Percentiles rank a stretch among this genome's conserved stretches.
phyloP scores from a whole-genome alignment of 2,113 vertebrate genomes.

The Oreochromis tanganicae region DNA sequence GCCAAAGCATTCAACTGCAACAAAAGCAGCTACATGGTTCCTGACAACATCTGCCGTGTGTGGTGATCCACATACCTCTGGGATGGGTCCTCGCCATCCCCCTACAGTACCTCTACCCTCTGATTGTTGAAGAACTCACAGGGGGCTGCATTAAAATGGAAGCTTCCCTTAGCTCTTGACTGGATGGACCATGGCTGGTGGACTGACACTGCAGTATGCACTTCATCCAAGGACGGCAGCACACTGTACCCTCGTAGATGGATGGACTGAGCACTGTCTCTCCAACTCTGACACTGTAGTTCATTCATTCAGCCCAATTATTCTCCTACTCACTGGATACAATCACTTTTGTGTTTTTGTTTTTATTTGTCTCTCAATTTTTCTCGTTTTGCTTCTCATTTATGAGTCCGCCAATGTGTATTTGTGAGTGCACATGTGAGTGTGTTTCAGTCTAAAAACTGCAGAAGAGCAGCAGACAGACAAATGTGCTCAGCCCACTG shows the following conservation, averaged over 20 bases:
- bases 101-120: conserved; percentile 14
- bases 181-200: conserved; percentile 47
- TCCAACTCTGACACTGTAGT: conserved; percentile 38
- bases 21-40: conserved; percentile 80
- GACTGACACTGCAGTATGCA: conserved; percentile 45
- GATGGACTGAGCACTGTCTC: conserved; percentile 33
- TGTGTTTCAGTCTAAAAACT: conserved; percentile 22
- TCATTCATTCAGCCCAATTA: conserved; percentile 40
- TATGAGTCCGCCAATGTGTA: neutral
- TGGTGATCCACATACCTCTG: conserved; percentile 77
- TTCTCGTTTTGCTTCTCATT: neutral
- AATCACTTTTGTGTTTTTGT: conserved; percentile 11
- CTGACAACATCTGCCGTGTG: conserved; percentile 81
- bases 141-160: conserved; percentile 15
- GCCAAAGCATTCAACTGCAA: conserved; percentile 86
- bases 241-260: conserved; percentile 27
- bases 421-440: neutral
- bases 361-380: neutral
- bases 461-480: conserved; percentile 27
- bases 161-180: conserved; percentile 21
- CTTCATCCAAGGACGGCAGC: conserved; percentile 38
- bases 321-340: conserved; percentile 42
- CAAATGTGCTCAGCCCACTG: conserved; percentile 42
- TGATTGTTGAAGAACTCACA: conserved; percentile 40
- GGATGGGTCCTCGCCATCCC: neutral